phyloP scores from a whole-genome alignment of 2,888 invertebrate genomes.

The Pandemis heparana region DNA sequence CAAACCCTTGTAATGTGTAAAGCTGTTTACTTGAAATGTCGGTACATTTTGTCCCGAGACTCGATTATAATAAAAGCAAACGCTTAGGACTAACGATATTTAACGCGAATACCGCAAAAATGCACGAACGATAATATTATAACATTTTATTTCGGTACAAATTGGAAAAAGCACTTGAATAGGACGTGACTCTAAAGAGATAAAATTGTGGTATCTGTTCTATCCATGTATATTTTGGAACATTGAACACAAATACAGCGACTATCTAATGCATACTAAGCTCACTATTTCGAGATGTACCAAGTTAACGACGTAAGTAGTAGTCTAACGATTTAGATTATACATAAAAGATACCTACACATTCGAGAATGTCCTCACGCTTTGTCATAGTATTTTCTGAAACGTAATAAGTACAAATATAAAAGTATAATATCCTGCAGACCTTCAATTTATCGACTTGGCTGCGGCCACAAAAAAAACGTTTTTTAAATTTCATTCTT shows the following conservation, averaged over 20 bases:
- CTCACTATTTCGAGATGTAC: neutral
- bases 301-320: neutral
- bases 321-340: neutral
- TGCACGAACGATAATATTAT: constrained; percentile 10
- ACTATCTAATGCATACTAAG: neutral
- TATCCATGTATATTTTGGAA: neutral
- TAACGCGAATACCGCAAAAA: constrained; percentile 15
- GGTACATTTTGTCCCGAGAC: constrained; percentile 21
- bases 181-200: neutral
- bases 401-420: neutral
- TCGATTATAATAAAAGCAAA: constrained; percentile 35
- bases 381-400: neutral
- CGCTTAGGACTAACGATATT: constrained; percentile 32
- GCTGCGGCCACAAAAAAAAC: neutral
- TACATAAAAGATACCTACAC: neutral
- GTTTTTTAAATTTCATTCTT: constrained; percentile 12
- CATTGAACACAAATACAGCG: neutral
- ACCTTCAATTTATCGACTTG: neutral
- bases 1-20: constrained; percentile 15
- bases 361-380: neutral
- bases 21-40: constrained; percentile 11
- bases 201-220: neutral
- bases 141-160: constrained; percentile 15
- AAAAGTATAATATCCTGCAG: neutral
- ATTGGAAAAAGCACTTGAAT: constrained; percentile 14